Base-by-base conservation (phyloP, 2,888 invertebrate species). In the Drosophila nigricruria region DNA sequence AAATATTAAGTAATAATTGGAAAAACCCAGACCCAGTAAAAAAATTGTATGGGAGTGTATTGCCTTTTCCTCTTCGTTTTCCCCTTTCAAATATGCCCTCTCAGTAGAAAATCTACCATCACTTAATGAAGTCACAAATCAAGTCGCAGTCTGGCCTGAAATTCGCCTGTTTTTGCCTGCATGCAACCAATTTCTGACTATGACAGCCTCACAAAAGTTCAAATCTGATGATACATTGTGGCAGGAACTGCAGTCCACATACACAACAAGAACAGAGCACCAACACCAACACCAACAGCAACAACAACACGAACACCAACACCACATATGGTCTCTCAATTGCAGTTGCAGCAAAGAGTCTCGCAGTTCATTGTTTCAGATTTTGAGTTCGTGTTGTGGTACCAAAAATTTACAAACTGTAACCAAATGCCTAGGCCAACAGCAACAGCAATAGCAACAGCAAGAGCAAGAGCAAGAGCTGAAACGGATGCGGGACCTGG, bases 91-190 rank as follows among this genome's bases (percentile, higher is more conserved):
- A 42, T 25, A 43, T 23, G 30, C 42, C 9, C 52, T 30, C 6
- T 36, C 27, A 9, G 38, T 38, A 43, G 32, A 45, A 23, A 52
- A 36, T 70, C 67, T 71, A 64, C 73, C 73, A 88, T 45, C 73
- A 73, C 78, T 77, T 77, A 86, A 88, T 86, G 81, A 76, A 88
- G 86, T 88, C 88, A 82, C 85, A 86, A 86, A 86, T 86, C 88
- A 82, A 88, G 85, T 88, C 74, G 76, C 73, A 74, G 73, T 59
- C 73, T 77, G 59, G 60, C 64, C 56, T 38, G 59, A 58, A 76
- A 69, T 60, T 53, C 74, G 69, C 69, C 61, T 61, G 72, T 64
- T 77, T 77, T 59, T 59, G 73, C 47, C 71, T 73, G 79, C 86
- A 73, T 88, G 83, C 84, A 87, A 82, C 83, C 79, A 73, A 80